Percentiles rank a stretch among this genome's conserved stretches.
These are phyloP conservation scores for Hydrochoerus hydrochaeris DNA, from an alignment of 2,113 vertebrate species.

Conservation along the genomic window DNA sequence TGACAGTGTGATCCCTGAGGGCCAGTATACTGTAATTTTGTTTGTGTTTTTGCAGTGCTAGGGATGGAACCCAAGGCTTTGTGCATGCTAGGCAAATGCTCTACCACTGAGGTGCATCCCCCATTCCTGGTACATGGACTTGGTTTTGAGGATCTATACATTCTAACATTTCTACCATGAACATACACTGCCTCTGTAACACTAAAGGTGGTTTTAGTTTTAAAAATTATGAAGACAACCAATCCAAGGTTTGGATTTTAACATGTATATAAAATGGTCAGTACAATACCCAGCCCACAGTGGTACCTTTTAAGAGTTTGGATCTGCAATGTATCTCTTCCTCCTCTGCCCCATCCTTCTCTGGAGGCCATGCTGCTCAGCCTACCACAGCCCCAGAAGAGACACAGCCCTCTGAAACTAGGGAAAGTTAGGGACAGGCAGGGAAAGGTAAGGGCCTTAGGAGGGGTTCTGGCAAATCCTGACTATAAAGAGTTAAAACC, in stretches of 20 bases:
- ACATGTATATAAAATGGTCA: background rate
- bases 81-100: background rate
- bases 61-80: background rate
- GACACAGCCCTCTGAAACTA: background rate
- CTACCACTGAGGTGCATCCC: background rate
- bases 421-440: background rate
- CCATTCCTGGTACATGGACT: background rate
- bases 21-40: background rate
- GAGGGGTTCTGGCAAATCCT: background rate
- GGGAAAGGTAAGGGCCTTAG: background rate
- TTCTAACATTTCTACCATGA: background rate
- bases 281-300: background rate
- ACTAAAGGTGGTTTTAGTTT: background rate
- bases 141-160: background rate
- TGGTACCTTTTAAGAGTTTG: background rate
- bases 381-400: background rate
- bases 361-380: background rate
- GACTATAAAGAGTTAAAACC: background rate
- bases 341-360: background rate
- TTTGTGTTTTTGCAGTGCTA: background rate
- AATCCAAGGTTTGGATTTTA: background rate
- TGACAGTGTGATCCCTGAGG: background rate
- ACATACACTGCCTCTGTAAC: background rate
- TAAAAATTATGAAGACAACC: background rate
- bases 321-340: background rate